Evolutionary conservation across 1,140 invertebrate species (phyloP).

Genomic region (Aphelenchoides fujianensis): DNA sequence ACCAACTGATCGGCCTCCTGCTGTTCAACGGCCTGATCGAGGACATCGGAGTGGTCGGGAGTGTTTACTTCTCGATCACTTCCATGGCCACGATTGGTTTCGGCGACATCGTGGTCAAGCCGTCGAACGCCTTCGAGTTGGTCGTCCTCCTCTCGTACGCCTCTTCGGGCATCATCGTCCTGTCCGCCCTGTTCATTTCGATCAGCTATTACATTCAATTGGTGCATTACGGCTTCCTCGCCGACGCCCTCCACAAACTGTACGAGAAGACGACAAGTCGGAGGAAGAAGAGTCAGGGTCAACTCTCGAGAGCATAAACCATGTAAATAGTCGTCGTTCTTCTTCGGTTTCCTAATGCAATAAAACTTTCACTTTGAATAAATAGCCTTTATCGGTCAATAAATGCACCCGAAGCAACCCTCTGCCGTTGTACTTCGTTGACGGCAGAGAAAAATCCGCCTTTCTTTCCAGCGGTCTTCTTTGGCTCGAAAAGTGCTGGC

Average conservation of each 20-base stretch:
- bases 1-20: neutral
- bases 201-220: conserved; percentile 17
- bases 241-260: neutral
- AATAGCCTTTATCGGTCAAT: too few relatives aligned
- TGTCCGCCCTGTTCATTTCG: conserved; percentile 10
- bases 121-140: conserved; percentile 1
- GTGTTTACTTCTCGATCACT: conserved; percentile 15
- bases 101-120: conserved; percentile 9
- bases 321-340: too few relatives aligned
- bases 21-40: conserved; percentile 19
- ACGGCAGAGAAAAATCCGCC: too few relatives aligned
- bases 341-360: too few relatives aligned
- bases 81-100: conserved; percentile 18
- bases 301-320: too few relatives aligned
- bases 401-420: too few relatives aligned
- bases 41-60: conserved; percentile 16
- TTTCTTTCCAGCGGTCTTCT: too few relatives aligned
- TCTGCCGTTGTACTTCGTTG: too few relatives aligned
- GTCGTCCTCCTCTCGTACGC: conserved; percentile 13
- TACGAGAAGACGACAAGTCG: too few relatives aligned
- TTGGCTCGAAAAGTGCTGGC: too few relatives aligned
- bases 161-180: conserved; percentile 4
- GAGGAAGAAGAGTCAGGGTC: too few relatives aligned
- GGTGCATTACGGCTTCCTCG: conserved; percentile 3
- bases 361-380: too few relatives aligned